Conservation (phyloP, 2,888 invertebrate species). For the Pycnomerus fuliginosus region DNA sequence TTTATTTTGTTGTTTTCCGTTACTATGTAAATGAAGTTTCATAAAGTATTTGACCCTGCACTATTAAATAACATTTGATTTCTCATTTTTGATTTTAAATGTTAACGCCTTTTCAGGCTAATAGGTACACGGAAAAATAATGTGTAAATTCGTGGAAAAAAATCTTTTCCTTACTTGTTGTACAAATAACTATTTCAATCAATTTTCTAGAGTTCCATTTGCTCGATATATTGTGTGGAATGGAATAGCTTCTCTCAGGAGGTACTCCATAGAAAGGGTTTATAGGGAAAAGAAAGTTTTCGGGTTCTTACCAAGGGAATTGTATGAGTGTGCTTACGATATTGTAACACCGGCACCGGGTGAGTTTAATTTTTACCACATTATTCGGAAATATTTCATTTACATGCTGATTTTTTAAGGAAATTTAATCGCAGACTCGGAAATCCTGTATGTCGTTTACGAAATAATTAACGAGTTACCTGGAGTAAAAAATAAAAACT, state of each 20-base stretch:
- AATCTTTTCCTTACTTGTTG: no score
- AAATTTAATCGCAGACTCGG: constrained; percentile 80
- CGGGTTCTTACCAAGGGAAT: constrained; percentile 86
- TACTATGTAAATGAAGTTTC: no score
- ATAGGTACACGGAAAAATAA: no score
- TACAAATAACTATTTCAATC: no score
- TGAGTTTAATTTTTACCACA: constrained; percentile 29
- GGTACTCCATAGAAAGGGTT: constrained; percentile 85
- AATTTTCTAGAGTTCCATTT: constrained; percentile 65
- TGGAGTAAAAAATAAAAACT: constrained; percentile 62
- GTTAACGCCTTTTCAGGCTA: no score
- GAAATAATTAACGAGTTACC: constrained; percentile 73
- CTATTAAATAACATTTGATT: no score
- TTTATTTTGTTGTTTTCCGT: no score
- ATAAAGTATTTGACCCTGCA: no score
- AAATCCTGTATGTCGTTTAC: constrained; percentile 75
- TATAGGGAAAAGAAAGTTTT: constrained; percentile 77
- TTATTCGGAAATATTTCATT: neutral
- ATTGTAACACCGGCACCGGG: constrained; percentile 78
- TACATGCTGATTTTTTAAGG: constrained; percentile 47
- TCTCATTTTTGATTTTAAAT: no score
- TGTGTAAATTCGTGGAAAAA: no score
- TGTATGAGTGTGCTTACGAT: constrained; percentile 91
- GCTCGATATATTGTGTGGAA: constrained; percentile 81
- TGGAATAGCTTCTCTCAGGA: constrained; percentile 72